Percentiles rank a stretch among this genome's conserved stretches.
These are phyloP conservation scores for Lepeophtheirus salmonis DNA, from an alignment of 1,140 invertebrate genomes.

Conservation along the genomic window DNA sequence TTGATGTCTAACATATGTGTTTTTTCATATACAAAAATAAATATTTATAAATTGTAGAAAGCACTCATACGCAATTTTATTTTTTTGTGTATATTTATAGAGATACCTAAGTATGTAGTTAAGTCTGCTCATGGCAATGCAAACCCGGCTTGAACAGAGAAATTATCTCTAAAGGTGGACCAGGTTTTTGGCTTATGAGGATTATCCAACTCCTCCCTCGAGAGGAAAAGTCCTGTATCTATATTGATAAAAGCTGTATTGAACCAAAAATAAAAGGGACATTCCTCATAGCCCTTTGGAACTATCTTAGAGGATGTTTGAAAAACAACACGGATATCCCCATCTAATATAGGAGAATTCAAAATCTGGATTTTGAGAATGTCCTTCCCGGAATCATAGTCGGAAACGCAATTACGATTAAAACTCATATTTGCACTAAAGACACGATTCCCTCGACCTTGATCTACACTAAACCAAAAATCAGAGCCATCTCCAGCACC, in stretches of 20 bases:
- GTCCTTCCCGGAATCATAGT: conserved; percentile 17
- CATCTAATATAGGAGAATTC: conserved; percentile 27
- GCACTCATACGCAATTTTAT: no score
- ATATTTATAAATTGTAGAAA: no score
- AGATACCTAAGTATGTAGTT: no score
- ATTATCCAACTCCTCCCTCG: conserved; percentile 34
- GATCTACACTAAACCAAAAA: conserved; percentile 28
- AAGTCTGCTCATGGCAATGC: neutral
- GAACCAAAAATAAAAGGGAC: conserved; percentile 39
- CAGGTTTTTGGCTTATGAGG: conserved; percentile 35
- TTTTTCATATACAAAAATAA: no score
- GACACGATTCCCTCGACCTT: conserved; percentile 25
- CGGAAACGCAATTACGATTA: conserved; percentile 31
- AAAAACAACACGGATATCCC: conserved; percentile 32
- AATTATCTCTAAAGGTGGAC: conserved; percentile 21
- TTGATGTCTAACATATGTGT: no score
- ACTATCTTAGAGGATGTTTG: conserved; percentile 28
- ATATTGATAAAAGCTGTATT: conserved; percentile 34
- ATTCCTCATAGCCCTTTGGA: conserved; percentile 35
- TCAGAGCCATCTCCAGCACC: conserved; percentile 34
- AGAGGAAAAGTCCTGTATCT: conserved; percentile 26
- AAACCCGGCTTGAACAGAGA: conserved; percentile 11
- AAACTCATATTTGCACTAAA: conserved; percentile 29
- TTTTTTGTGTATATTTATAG: no score
- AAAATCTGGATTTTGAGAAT: neutral